Base-by-base conservation (phyloP, 2,888 invertebrate species). In the Tetragonisca angustula region DNA sequence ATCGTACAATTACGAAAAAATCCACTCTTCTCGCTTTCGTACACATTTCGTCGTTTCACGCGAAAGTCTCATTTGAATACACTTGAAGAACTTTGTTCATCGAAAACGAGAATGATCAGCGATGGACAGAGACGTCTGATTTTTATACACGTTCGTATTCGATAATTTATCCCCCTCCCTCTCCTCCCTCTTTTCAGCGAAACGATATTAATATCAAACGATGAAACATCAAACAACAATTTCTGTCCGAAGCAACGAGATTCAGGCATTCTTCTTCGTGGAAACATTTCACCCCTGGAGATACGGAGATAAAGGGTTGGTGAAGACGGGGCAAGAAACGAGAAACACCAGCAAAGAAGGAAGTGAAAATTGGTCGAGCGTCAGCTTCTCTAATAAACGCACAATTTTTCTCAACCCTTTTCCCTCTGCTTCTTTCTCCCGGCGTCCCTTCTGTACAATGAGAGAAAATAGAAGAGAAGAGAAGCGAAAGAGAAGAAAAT, bases 361-460 rank as follows among this genome's bases (percentile, higher is more conserved):
- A 54, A 54, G 36, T 17, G 73, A 78, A 78, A 83, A 82, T 71
- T 86, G 83, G 71, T 79, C 84, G 79, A 88, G 78, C 87, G 71
- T 86, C 92, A 92, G 93, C 93, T 93, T 92, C 92, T 91, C 91
- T 93, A 94, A 94, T 94, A 94, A 94, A 94, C 94, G 94, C 94
- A 94, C 94, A 94, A 94, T 93, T 94, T 93, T 94, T 94, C 93
- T 94, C 92, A 94, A 93, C 90, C 91, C 91, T 92, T 90, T 90
- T 91, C 91, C 87, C 92, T 90, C 86, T 90, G 91, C 88, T 92
- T 92, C 89, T 90, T 91, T 89, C 84, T 88, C 88, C 87, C 84
- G 69, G 69, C 27, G 54, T 49, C 67, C 75, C 70, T 79, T 81
- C 77, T 76, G 54, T 69, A 81, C 19, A 27, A 27, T 0, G 4